Evolutionary conservation across 2,888 invertebrate genomes (phyloP), one percentile per base, ranked within the genome.

Genomic region (Diadegma fenestrale): DNA sequence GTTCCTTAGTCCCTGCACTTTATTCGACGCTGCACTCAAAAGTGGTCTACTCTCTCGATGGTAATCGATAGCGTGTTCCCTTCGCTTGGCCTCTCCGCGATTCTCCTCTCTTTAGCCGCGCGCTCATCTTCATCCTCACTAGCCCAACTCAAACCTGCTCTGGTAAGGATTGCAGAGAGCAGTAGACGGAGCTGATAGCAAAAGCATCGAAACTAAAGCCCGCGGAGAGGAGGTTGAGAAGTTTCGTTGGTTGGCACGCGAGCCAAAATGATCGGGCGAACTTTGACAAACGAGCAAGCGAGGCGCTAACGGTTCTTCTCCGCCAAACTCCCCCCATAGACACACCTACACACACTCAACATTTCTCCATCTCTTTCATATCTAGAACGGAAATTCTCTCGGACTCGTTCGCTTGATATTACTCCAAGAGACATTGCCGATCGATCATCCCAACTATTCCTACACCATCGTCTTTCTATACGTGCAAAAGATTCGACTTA

Each of bases 221-320:
- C 43, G n/a, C 43, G n/a, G 22, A 61, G 14, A 61, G 61, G 51
- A 48, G 54, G 54, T 41, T 22, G 54, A 66, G 48, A 61, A 72
- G 63, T 37, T 66, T 66, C 51, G 69, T 43, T 63, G 80, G 80
- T 81, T 87, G 86, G 85, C 80, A 69, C 68, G 80, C 64, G 86
- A 85, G 85, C 87, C 87, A 88, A 88, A 87, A 88, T 87, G 79
- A 89, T 87, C 83, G 86, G 64, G 66, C 75, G 76, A 87, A 88
- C 85, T 88, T 86, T 88, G 88, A 89, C 82, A 85, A 89, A 89
- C 84, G 89, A 86, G 83, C 80, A 75, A 66, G 58, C 72, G 58
- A 66, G 81, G 72, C 63, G 82, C 82, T 79, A 68, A 85, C 86
- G 80, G 71, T 75, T 75, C 43, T 51, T 73, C 61, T 58, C 45